Conservation (phyloP, 2,888 invertebrate genomes). For the Hypercompe scribonia region DNA sequence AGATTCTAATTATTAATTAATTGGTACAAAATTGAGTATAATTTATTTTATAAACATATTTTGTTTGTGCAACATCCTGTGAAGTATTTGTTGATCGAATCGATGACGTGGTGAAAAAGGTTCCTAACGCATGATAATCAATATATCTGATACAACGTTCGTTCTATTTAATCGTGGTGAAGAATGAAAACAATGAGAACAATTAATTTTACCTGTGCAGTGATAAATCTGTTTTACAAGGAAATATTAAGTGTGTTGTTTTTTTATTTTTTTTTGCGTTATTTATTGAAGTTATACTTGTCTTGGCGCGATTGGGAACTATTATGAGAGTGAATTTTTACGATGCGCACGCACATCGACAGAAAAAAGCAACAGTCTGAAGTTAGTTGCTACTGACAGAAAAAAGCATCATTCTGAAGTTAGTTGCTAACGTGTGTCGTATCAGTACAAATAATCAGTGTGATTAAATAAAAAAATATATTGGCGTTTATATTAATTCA, state of each 20-base stretch:
- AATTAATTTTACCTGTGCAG: not conserved
- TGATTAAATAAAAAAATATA: too few relatives aligned
- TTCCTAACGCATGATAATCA: conserved; percentile 55
- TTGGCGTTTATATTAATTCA: too few relatives aligned
- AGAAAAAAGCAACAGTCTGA: too few relatives aligned
- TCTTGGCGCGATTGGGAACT: too few relatives aligned
- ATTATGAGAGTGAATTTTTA: too few relatives aligned
- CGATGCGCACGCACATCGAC: too few relatives aligned
- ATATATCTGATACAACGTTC: conserved; percentile 47
- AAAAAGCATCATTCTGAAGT: too few relatives aligned
- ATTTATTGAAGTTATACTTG: not conserved
- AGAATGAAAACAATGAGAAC: conserved; percentile 11
- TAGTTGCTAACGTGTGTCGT: too few relatives aligned
- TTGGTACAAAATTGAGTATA: not conserved
- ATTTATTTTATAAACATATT: not conserved
- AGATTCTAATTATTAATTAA: not conserved
- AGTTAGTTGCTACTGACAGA: too few relatives aligned
- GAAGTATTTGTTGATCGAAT: conserved; percentile 45
- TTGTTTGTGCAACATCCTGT: conserved; percentile 45
- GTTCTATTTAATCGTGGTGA: conserved; percentile 16
- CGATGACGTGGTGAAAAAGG: conserved; percentile 60
- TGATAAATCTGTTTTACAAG: not conserved
- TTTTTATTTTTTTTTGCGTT: not conserved
- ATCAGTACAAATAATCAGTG: too few relatives aligned
- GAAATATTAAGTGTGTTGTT: not conserved